phyloP scores from a whole-genome alignment of 1,140 invertebrate genomes.

The Macrobrachium nipponense region DNA sequence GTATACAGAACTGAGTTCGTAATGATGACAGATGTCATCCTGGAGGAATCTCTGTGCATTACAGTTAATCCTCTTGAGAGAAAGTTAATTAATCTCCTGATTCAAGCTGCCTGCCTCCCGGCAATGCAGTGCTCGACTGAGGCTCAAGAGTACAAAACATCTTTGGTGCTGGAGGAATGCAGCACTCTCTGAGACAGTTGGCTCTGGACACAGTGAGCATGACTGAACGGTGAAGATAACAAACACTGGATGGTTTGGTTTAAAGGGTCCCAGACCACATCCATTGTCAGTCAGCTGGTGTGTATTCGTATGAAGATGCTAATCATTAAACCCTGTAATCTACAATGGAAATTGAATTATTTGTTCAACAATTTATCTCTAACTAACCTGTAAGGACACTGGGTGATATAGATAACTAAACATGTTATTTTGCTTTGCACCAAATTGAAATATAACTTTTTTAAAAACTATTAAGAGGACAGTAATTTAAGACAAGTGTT shows the following conservation, averaged over 20 bases:
- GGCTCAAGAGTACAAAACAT: constrained; percentile 24
- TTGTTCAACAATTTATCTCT: constrained; percentile 5
- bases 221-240: constrained; percentile 16
- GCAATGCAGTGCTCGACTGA: constrained; percentile 1
- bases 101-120: constrained; percentile 6
- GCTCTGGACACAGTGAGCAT: not conserved
- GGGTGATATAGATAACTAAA: not conserved
- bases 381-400: not conserved
- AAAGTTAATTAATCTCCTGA: too few relatives aligned
- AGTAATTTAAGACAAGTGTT: not conserved
- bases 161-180: constrained; percentile 5
- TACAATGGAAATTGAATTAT: constrained; percentile 3
- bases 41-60: too few relatives aligned
- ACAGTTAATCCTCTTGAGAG: too few relatives aligned
- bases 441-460: constrained; percentile 14
- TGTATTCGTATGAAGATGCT: not conserved
- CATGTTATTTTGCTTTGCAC: not conserved
- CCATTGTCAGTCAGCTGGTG: constrained; percentile 20
- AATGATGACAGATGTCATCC: too few relatives aligned
- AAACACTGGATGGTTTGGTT: constrained; percentile 13
- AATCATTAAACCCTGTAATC: constrained; percentile 19
- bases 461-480: constrained; percentile 6
- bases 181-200: constrained; percentile 1
- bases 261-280: not conserved
- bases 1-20: too few relatives aligned